These are phyloP conservation scores for Campoletis sonorensis DNA, from an alignment of 1,140 invertebrate genomes.

Conservation along the genomic window DNA sequence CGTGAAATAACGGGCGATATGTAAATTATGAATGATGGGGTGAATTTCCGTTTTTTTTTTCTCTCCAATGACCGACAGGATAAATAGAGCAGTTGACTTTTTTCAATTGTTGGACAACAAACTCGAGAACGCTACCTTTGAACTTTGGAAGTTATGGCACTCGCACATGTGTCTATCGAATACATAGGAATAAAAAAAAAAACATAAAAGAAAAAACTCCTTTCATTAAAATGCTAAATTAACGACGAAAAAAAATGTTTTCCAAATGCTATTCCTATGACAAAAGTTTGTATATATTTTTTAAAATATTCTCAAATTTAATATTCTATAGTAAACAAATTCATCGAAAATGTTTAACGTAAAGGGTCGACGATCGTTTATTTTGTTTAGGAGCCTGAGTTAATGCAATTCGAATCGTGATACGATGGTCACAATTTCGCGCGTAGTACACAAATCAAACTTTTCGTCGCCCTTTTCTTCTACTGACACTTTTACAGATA, in stretches of 20 bases:
- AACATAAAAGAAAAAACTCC: neutral
- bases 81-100: constrained; percentile 9
- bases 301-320: neutral
- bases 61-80: neutral
- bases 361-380: neutral
- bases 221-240: neutral
- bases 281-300: neutral
- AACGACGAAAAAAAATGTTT: neutral
- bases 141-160: neutral
- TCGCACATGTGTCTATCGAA: neutral
- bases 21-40: constrained; percentile 32
- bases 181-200: neutral
- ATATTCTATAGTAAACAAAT: neutral
- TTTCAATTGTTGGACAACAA: constrained; percentile 19
- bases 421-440: neutral
- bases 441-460: constrained; percentile 32
- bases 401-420: constrained; percentile 1
- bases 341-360: neutral
- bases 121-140: constrained; percentile 8
- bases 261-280: neutral
- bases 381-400: neutral
- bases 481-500: neutral
- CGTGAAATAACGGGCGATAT: constrained; percentile 24
- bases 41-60: neutral
- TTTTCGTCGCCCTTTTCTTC: constrained; percentile 23